phyloP scores from a whole-genome alignment of 2,797 vertebrate species.

The Vipera ursinii region DNA sequence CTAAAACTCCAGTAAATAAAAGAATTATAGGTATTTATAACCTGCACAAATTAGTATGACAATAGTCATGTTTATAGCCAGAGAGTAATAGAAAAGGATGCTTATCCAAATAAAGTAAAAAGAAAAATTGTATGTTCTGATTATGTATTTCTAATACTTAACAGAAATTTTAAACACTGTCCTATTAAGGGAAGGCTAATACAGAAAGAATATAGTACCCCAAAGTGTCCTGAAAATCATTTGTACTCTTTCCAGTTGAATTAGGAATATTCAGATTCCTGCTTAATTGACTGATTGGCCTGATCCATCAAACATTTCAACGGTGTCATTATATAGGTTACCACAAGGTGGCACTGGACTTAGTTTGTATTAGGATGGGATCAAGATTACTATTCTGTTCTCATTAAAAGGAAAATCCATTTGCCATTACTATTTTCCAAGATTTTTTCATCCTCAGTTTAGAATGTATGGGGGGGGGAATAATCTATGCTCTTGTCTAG shows the following conservation, averaged over 20 bases:
- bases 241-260: not conserved
- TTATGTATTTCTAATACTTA: not conserved
- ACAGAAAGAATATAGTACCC: not conserved
- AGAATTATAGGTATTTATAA: not conserved
- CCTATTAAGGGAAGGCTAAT: not conserved
- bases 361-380: not conserved
- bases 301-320: not conserved
- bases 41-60: not conserved
- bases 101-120: not conserved
- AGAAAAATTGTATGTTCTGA: not conserved
- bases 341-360: not conserved
- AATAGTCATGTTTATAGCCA: not conserved
- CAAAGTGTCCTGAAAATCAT: not conserved
- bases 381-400: not conserved
- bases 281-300: not conserved
- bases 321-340: not conserved
- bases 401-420: not conserved
- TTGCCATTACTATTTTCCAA: not conserved
- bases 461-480: not conserved
- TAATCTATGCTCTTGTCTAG: not conserved
- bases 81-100: not conserved
- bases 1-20: not conserved
- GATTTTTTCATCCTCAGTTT: not conserved
- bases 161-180: not conserved
- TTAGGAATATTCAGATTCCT: not conserved